Conservation (phyloP, 2,888 invertebrate genomes). For the Parnassius smintheus region DNA sequence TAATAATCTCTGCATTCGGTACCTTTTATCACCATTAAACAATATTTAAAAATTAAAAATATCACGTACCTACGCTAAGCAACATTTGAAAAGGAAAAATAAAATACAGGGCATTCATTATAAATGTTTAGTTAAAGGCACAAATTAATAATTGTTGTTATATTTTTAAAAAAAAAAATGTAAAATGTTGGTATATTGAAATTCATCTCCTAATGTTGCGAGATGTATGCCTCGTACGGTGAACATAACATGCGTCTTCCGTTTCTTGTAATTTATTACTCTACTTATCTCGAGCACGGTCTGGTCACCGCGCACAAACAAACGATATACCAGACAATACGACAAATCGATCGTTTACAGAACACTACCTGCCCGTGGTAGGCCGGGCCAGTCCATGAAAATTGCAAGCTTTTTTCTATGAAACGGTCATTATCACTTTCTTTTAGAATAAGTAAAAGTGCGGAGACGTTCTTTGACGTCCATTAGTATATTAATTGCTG, state of each 20-base stretch:
- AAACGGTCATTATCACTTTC: slow-evolving; percentile 58
- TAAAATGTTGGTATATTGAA: slow-evolving; percentile 27
- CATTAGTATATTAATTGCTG: slow-evolving; percentile 74
- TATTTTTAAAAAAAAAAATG: slow-evolving; percentile 15
- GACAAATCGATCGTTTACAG: slow-evolving; percentile 78
- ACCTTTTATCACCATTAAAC: too few relatives aligned
- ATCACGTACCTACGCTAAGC: too few relatives aligned
- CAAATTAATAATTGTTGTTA: slow-evolving; percentile 12
- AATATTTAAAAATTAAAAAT: too few relatives aligned
- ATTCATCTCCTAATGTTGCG: slow-evolving; percentile 54
- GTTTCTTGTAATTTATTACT: slow-evolving; percentile 76
- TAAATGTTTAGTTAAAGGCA: slow-evolving; percentile 5
- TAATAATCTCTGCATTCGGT: too few relatives aligned
- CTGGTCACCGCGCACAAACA: slow-evolving; percentile 76
- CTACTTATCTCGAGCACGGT: slow-evolving; percentile 71
- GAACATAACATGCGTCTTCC: slow-evolving; percentile 73
- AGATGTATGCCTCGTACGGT: slow-evolving; percentile 63
- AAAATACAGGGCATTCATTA: too few relatives aligned
- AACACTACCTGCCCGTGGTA: slow-evolving; percentile 74
- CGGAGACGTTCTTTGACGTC: slow-evolving; percentile 42
- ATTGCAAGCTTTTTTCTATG: slow-evolving; percentile 49
- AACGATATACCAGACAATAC: slow-evolving; percentile 75
- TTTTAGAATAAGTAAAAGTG: slow-evolving; percentile 72
- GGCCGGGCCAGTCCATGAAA: slow-evolving; percentile 62
- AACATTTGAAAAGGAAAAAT: too few relatives aligned